These are phyloP conservation scores for Keiferia lycopersicella DNA, from an alignment of 2,888 invertebrate species.

Conservation along the genomic window DNA sequence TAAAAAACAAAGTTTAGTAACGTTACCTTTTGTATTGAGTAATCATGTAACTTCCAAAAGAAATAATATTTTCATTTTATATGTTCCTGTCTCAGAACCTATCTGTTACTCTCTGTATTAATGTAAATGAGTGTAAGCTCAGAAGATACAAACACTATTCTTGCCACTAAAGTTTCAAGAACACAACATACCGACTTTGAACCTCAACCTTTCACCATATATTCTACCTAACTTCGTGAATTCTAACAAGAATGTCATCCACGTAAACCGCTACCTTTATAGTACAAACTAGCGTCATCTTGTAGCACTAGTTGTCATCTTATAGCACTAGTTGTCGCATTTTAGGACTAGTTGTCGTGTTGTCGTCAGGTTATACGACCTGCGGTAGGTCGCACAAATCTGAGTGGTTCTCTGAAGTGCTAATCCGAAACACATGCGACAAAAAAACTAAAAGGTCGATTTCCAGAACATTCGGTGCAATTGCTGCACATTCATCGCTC, in stretches of 20 bases:
- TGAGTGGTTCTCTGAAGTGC: conserved; percentile 67
- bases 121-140: not conserved
- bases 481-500: conserved; percentile 59
- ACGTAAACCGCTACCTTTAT: conserved; percentile 1
- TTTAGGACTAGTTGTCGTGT: not conserved
- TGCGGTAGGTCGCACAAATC: conserved; percentile 71
- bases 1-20: no score
- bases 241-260: not conserved
- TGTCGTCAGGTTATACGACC: conserved; percentile 43
- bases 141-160: not conserved
- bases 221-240: not conserved
- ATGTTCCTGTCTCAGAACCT: no score
- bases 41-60: no score
- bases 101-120: not conserved
- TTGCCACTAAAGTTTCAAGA: conserved; percentile 3
- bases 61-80: no score
- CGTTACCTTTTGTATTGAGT: no score
- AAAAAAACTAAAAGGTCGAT: conserved; percentile 74
- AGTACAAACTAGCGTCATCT: not conserved
- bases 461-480: conserved; percentile 62
- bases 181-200: not conserved
- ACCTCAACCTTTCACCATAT: not conserved
- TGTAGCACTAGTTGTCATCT: not conserved
- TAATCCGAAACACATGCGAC: conserved; percentile 78
- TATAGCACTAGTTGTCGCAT: no score